Conservation (phyloP, 2,888 invertebrate genomes). For the Eilema caniola region DNA sequence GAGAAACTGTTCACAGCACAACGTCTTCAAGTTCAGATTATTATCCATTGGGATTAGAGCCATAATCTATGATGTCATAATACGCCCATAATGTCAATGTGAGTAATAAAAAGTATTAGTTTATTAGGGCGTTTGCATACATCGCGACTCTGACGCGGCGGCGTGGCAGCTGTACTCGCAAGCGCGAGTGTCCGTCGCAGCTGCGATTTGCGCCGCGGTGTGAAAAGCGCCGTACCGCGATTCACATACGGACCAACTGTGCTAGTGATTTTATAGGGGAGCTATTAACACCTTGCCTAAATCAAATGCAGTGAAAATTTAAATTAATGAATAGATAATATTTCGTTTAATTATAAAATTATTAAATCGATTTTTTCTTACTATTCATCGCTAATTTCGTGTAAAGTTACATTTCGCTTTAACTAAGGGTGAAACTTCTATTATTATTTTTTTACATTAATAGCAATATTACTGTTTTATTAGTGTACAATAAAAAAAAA, state of each 20-base stretch:
- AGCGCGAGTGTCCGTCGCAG: slow-evolving; percentile 66
- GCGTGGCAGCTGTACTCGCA: slow-evolving; percentile 74
- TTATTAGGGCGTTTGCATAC: slow-evolving; percentile 86
- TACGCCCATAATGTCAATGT: slow-evolving; percentile 59
- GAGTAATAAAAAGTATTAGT: slow-evolving; percentile 80
- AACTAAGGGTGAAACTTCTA: too few species aligned
- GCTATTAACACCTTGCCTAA: slow-evolving; percentile 68
- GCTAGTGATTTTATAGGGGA: slow-evolving; percentile 70
- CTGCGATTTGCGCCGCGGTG: slow-evolving; percentile 74
- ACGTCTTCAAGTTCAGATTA: slow-evolving; percentile 26
- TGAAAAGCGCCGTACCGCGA: slow-evolving; percentile 75
- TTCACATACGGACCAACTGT: slow-evolving; percentile 77
- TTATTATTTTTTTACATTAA: too few species aligned
- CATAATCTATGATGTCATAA: slow-evolving; percentile 54
- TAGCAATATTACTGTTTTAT: too few species aligned
- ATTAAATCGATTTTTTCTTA: background rate
- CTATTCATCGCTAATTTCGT: background rate
- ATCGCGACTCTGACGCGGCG: slow-evolving; percentile 42
- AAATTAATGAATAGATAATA: slow-evolving; percentile 26
- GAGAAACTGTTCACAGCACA: background rate
- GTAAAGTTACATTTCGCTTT: too few species aligned
- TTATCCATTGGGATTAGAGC: slow-evolving; percentile 50
- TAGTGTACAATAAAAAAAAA: too few species aligned
- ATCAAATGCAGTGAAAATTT: slow-evolving; percentile 46
- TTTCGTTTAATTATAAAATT: background rate